These are phyloP conservation scores for Stichopus chloronotus DNA, from an alignment of 35 echinoderm and acorn worm genomes.

Conservation along the genomic window DNA sequence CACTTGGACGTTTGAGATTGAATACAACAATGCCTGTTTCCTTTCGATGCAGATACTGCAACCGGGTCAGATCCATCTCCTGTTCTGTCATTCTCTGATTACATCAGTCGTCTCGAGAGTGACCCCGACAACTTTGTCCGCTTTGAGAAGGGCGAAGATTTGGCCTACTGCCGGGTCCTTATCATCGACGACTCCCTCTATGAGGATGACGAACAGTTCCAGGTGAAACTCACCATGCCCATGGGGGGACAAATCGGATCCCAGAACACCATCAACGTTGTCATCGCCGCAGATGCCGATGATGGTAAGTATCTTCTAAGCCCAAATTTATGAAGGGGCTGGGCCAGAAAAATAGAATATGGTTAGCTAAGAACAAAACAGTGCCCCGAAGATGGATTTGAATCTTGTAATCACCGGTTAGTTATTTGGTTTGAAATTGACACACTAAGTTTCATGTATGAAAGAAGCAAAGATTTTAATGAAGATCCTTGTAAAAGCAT, in stretches of 20 bases:
- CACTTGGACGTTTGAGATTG: no score
- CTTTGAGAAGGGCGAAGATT: slow-evolving; percentile 94
- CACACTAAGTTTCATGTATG: no score
- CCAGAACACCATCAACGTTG: slow-evolving; percentile 66
- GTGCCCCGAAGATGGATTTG: no score
- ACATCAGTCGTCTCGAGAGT: slow-evolving; percentile 93
- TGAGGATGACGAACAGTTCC: slow-evolving; percentile 91
- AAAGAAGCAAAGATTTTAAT: no score
- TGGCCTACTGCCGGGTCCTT: slow-evolving; percentile 85
- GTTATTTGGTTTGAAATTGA: no score
- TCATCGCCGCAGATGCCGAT: slow-evolving; percentile 79
- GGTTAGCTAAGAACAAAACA: no score
- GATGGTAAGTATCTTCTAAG: slow-evolving; percentile 83
- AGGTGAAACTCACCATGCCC: slow-evolving; percentile 94
- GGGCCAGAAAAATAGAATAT: no score
- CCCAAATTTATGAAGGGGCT: neutral
- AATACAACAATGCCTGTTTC: neutral
- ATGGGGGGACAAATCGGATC: slow-evolving; percentile 90
- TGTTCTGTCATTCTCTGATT: slow-evolving; percentile 92
- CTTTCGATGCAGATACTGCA: slow-evolving; percentile 70
- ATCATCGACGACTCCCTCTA: slow-evolving; percentile 99
- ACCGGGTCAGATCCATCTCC: slow-evolving; percentile 97
- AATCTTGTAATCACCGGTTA: no score
- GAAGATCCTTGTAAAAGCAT: no score
- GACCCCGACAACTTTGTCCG: slow-evolving; percentile 92